Evolutionary conservation across 2,797 vertebrate species (phyloP), one percentile per base, ranked within the genome.

Genomic region (Tympanoctomys barrerae): DNA sequence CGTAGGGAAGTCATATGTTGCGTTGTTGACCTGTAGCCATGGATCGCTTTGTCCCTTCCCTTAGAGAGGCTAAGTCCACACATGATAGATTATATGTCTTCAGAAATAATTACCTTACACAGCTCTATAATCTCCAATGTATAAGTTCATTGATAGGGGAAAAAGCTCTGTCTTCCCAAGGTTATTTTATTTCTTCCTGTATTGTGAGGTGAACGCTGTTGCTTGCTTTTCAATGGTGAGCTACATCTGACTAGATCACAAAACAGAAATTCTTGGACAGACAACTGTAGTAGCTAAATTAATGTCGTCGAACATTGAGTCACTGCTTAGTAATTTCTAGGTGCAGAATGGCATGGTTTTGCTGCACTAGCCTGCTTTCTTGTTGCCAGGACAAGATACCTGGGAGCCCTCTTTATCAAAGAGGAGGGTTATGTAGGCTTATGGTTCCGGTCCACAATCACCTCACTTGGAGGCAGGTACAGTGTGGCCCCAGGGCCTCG

Each of bases 41-140:
- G 59, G 18, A 39, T 22, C 77, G 75, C 5, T 81, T 95, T 87
- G n/a, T 85, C 16, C 42, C 70, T 26, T 95, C 85, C 83, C 86
- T 94, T 82, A 16, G 80, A 90, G 83, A 19, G 31, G 83, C 89
- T 42, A 95, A 91, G 87, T 81, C 36, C 28, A 90, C 70, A 81
- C 36, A 92, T 91, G 90, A 95, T 89, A 97, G 96, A 93, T 96
- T 86, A 79, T 68, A 68, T 83, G 79, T 64, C 68, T 96, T 97
- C 94, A 96, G 84, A 97, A 91, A 94, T 95, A 96, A 97, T 97
- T 93, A 90, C 87, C 59, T 92, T 77, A 78, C 54, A 95, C 49
- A 93, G 26, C 16, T 71, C 52, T 68, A 19, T 90, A 92, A 92
- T 95, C 80, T 94, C 94, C 68, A 94, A 70, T 71, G 64, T 90